Conservation (phyloP, 2,113 vertebrate species). For the Phyllopteryx taeniolatus region DNA sequence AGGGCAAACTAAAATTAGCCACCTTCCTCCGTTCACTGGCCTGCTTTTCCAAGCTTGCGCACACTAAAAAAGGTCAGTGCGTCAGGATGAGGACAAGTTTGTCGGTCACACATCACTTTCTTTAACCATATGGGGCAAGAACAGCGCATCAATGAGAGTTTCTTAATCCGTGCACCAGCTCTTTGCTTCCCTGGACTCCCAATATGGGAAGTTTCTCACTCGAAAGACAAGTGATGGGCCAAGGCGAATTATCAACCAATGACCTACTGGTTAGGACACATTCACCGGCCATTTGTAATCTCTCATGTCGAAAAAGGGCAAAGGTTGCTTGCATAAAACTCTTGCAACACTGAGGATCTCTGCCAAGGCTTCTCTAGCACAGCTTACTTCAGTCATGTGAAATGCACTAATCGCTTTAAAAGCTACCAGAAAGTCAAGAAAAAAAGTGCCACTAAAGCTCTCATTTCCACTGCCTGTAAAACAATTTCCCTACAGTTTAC, state of each 20-base stretch:
- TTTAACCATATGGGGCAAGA: not conserved
- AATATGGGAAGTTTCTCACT: conserved; percentile 1
- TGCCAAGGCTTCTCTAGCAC: not conserved
- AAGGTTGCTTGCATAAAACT: not conserved
- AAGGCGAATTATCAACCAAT: not conserved
- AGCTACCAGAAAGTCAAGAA: not conserved
- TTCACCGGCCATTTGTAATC: not conserved
- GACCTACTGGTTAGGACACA: not conserved
- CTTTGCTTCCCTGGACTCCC: not conserved
- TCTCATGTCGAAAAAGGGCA: not conserved
- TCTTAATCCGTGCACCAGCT: not conserved
- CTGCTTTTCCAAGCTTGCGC: not conserved
- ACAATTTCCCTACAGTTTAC: too few species aligned
- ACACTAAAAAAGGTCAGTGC: conserved; percentile 6
- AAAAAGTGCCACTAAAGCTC: not conserved
- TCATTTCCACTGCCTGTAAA: too few species aligned
- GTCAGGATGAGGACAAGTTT: conserved; percentile 2
- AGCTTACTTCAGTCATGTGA: not conserved
- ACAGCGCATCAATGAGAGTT: not conserved
- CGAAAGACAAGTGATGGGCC: not conserved
- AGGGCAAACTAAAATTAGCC: conserved; percentile 57
- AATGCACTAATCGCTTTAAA: not conserved
- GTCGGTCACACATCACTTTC: not conserved
- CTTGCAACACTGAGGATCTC: not conserved
- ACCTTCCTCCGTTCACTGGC: conserved; percentile 20